phyloP scores from a whole-genome alignment of 2,888 invertebrate genomes.

The Emesis castigata region DNA sequence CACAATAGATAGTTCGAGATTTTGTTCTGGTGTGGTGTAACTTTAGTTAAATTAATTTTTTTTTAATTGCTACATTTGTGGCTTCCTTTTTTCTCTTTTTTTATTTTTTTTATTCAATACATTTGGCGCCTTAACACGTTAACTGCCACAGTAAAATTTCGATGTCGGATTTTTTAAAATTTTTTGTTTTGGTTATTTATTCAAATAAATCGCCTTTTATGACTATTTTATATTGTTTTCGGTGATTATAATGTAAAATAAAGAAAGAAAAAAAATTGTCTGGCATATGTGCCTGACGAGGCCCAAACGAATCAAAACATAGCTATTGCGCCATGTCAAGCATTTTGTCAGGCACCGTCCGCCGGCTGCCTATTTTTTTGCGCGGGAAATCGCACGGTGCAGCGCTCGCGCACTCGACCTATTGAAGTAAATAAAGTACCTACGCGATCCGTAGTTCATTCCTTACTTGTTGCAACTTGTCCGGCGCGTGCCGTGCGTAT shows the following conservation, averaged over 20 bases:
- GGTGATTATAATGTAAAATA: slow-evolving; percentile 34
- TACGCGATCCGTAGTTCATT: slow-evolving; percentile 22
- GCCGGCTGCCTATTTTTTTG: slow-evolving; percentile 21
- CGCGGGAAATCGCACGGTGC: slow-evolving; percentile 21
- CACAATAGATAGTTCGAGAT: too few relatives aligned
- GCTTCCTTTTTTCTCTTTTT: too few relatives aligned
- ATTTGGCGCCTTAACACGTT: slow-evolving; percentile 15
- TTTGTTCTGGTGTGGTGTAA: too few relatives aligned
- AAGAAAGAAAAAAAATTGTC: slow-evolving; percentile 12
- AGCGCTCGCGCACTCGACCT: slow-evolving; percentile 12
- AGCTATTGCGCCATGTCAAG: slow-evolving; percentile 29
- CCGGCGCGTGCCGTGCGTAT: slow-evolving; percentile 22
- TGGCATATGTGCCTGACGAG: slow-evolving; percentile 22
- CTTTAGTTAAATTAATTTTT: too few relatives aligned
- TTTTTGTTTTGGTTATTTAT: slow-evolving; percentile 24
- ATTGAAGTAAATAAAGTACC: slow-evolving; percentile 23
- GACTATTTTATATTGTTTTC: slow-evolving; percentile 28
- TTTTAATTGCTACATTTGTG: too few relatives aligned
- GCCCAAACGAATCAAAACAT: slow-evolving; percentile 31
- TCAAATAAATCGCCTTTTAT: slow-evolving; percentile 24
- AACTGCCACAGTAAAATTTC: slow-evolving; percentile 11
- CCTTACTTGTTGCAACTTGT: slow-evolving; percentile 19
- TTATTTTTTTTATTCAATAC: too few relatives aligned
- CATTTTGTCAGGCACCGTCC: slow-evolving; percentile 35
- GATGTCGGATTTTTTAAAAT: slow-evolving; percentile 17